These are phyloP conservation scores for Sarcophilus harrisii DNA, from an alignment of 2,797 vertebrate species.

Conservation along the genomic window DNA sequence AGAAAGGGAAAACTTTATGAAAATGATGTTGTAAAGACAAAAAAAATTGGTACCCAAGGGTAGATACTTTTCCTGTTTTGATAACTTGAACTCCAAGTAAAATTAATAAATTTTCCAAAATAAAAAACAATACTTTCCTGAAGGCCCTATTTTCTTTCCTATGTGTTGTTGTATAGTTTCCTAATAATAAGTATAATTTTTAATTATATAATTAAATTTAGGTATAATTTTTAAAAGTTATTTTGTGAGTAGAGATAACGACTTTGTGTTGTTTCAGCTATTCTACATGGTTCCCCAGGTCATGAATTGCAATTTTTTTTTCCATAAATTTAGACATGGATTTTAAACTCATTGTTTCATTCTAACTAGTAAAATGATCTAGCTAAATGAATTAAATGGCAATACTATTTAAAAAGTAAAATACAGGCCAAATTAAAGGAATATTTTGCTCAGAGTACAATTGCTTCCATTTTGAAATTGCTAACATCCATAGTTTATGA, in stretches of 20 bases:
- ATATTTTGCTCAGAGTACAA: conserved; percentile 26
- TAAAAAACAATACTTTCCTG: neutral
- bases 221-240: neutral
- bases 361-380: neutral
- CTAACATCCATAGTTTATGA: conserved; percentile 3
- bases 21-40: conserved; percentile 31
- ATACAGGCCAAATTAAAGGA: conserved; percentile 9
- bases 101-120: conserved; percentile 8
- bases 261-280: neutral
- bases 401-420: conserved; percentile 47
- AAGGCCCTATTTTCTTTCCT: neutral
- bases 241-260: neutral
- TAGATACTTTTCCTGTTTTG: conserved; percentile 29
- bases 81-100: neutral
- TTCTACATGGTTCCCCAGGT: neutral
- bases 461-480: conserved; percentile 34
- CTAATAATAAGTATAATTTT: neutral
- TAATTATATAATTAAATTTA: neutral
- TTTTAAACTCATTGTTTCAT: neutral
- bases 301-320: neutral
- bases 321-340: neutral
- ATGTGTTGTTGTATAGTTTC: neutral
- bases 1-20: conserved; percentile 11
- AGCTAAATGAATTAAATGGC: conserved; percentile 27
- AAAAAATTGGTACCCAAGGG: conserved; percentile 23